Conservation (phyloP, 1,140 invertebrate genomes). For the Dendrolimus kikuchii region DNA sequence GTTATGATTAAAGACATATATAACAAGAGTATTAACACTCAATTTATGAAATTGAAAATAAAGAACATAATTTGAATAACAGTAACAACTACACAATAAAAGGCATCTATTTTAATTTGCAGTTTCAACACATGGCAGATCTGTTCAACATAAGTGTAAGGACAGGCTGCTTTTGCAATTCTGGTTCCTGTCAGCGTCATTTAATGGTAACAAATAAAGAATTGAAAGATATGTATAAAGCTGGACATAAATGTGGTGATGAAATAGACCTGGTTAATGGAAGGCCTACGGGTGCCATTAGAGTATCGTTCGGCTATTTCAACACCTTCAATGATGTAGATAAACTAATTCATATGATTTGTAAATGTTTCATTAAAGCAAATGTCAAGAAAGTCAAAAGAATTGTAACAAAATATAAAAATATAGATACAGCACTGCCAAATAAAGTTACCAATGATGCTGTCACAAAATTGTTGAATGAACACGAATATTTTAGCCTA, state of each 20-base stretch:
- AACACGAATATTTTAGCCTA: constrained; percentile 10
- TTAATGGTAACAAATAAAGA: constrained; percentile 80
- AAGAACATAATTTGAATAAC: no score
- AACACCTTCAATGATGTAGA: constrained; percentile 83
- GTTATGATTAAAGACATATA: no score
- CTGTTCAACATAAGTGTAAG: constrained; percentile 89
- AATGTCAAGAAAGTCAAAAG: constrained; percentile 33
- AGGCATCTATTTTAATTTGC: constrained; percentile 25
- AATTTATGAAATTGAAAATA: no score
- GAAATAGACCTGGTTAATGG: constrained; percentile 91
- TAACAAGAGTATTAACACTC: no score
- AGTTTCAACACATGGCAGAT: constrained; percentile 92
- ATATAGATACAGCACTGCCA: constrained; percentile 13
- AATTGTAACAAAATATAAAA: constrained; percentile 13
- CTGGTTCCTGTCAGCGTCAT: constrained; percentile 93
- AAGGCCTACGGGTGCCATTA: constrained; percentile 90
- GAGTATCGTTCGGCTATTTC: constrained; percentile 96
- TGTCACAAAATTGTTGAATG: constrained; percentile 12
- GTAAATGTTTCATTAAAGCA: constrained; percentile 76
- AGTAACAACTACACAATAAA: no score
- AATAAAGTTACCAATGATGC: constrained; percentile 17
- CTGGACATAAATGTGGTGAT: constrained; percentile 95
- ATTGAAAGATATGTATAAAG: constrained; percentile 84
- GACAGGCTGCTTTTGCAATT: constrained; percentile 97
- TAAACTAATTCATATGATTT: constrained; percentile 82